Evolutionary conservation across 2,113 vertebrate genomes (phyloP).

Genomic region (Festucalex cinctus): DNA sequence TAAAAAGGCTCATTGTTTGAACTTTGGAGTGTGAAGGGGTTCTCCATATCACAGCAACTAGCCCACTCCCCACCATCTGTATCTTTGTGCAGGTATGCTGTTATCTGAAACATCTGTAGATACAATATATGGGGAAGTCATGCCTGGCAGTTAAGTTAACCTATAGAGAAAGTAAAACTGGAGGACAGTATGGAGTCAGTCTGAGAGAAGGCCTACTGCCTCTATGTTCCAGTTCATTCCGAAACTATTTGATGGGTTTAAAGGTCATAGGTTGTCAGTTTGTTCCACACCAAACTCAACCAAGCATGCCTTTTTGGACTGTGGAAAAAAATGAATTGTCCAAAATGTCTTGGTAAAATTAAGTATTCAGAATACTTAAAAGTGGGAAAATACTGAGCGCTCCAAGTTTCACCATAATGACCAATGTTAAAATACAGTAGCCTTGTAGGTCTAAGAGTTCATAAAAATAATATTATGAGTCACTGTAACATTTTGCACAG

Average conservation of each 20-base stretch:
- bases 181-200: neutral
- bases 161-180: neutral
- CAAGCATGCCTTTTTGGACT: neutral
- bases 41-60: neutral
- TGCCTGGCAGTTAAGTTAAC: neutral
- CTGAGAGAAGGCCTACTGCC: neutral
- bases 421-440: too few relatives aligned
- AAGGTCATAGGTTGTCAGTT: neutral
- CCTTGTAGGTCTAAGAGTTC: too few relatives aligned
- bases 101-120: conserved; percentile 28
- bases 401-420: too few relatives aligned
- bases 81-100: conserved; percentile 36
- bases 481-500: too few relatives aligned
- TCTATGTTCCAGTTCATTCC: neutral
- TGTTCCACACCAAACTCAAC: neutral
- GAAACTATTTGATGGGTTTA: neutral
- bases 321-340: neutral
- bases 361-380: neutral
- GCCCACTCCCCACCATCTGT: neutral
- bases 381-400: neutral
- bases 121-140: neutral
- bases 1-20: conserved; percentile 38
- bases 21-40: conserved; percentile 32
- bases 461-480: too few relatives aligned
- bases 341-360: neutral